These are phyloP conservation scores for Orgyia antiqua DNA, from an alignment of 2,888 invertebrate species.

Conservation along the genomic window DNA sequence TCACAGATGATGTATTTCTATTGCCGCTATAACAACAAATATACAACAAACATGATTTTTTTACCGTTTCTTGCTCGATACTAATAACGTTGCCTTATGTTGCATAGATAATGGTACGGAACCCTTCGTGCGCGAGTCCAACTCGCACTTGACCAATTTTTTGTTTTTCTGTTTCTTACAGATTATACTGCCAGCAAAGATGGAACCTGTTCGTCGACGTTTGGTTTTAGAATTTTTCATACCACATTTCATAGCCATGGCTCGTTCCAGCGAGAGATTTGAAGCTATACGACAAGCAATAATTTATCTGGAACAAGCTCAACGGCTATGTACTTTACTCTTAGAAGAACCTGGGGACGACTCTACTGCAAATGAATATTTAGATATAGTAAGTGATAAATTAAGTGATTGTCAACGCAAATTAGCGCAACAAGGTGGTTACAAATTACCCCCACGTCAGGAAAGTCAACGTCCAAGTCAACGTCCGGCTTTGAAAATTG, in stretches of 20 bases:
- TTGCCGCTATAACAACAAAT: no score
- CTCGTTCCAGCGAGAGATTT: slow-evolving; percentile 80
- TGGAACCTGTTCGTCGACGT: slow-evolving; percentile 80
- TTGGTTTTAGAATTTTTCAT: slow-evolving; percentile 84
- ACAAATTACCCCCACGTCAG: slow-evolving; percentile 53
- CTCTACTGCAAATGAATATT: slow-evolving; percentile 72
- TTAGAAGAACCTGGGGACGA: slow-evolving; percentile 77
- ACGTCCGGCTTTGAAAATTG: slow-evolving; percentile 31
- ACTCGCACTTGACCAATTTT: no score
- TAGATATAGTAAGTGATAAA: slow-evolving; percentile 73
- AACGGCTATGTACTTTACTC: slow-evolving; percentile 80
- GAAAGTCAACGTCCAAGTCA: slow-evolving; percentile 48
- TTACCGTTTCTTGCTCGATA: no score
- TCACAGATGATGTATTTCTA: no score
- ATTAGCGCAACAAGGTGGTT: slow-evolving; percentile 56
- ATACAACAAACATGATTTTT: no score
- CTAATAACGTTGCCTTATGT: no score
- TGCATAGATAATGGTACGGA: no score
- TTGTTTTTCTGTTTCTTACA: no score
- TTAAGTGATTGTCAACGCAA: slow-evolving; percentile 67
- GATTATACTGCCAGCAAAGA: slow-evolving; percentile 57
- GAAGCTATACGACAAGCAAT: slow-evolving; percentile 79
- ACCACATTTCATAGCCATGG: slow-evolving; percentile 84
- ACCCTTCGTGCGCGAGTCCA: no score
- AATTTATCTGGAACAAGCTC: slow-evolving; percentile 84